Percentiles rank a stretch among this genome's conserved stretches.
Evolutionary conservation across 2,888 invertebrate genomes (phyloP).

Genomic region (Archaeoteleia sp.): DNA sequence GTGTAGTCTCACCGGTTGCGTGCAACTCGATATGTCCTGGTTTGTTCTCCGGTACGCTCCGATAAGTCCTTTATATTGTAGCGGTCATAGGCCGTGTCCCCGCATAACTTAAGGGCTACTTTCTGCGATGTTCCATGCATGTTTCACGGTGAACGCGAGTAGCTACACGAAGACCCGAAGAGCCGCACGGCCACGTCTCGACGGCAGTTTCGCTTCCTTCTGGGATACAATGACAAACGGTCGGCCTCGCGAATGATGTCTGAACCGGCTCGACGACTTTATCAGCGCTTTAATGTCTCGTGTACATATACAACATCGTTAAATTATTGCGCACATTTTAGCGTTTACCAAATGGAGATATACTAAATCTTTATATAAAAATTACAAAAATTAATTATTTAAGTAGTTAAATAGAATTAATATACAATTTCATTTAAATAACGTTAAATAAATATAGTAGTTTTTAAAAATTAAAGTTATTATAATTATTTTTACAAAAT

Average conservation of each 20-base stretch:
- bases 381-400: too few species aligned
- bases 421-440: too few species aligned
- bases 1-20: conserved; percentile 8
- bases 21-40: conserved; percentile 21
- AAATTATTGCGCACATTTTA: too few species aligned
- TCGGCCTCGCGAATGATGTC: conserved; percentile 30
- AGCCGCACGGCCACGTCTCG: conserved; percentile 4
- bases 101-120: conserved; percentile 43
- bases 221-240: conserved; percentile 3
- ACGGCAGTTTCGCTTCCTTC: conserved; percentile 31
- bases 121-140: conserved; percentile 32
- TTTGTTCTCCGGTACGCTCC: conserved; percentile 36
- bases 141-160: conserved; percentile 7
- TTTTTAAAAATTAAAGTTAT: too few species aligned
- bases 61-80: conserved; percentile 41
- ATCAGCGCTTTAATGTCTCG: not conserved
- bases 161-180: conserved; percentile 10
- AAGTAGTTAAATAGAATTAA: too few species aligned
- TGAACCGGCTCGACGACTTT: conserved; percentile 10
- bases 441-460: too few species aligned
- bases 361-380: too few species aligned
- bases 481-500: too few species aligned
- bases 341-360: too few species aligned
- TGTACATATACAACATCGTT: not conserved
- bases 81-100: conserved; percentile 45